Evolutionary conservation across 2,113 vertebrate species (phyloP), one percentile per base, ranked within the genome.

Genomic region (Rhagologus leucostigma): DNA sequence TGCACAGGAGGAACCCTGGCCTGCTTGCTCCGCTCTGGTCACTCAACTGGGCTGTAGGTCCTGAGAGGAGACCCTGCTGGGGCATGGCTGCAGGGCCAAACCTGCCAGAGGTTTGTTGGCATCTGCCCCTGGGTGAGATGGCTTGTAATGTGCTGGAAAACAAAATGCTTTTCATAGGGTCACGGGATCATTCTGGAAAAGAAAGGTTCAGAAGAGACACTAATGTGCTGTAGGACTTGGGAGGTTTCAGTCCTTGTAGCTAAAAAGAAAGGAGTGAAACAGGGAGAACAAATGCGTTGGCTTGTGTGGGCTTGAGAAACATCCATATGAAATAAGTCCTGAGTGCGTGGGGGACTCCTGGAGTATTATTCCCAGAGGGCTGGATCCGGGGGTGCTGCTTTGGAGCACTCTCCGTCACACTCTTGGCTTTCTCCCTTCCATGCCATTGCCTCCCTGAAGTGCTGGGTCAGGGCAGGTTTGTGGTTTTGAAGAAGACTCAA

Each of bases 221-320:
- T 4, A 9, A 37, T 15, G 73, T 0, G 1, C 35, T 26, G 7
- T 79, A 77, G n/a, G 74, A 67, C 57, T 35, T 0, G 0, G 16
- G 52, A 83, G 46, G 47, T 86, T 86, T 91, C 81, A 39, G 65
- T 75, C 65, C 57, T 64, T 79, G 53, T 73, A 67, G 63, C 2
- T 80, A 71, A 24, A 75, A 91, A 82, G 53, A 24, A 62, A 83
- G 79, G 47, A 87, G 59, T 9, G 14, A 84, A 94, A 78, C 41
- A 32, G 60, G 41, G 76, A 80, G 75, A 85, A 80, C 27, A 46
- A 44, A 41, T 3, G 10, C 0, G 0, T 26, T 49, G 84, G 88
- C 46, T 93, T 94, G 74, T 16, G 59, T 91, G 59, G 84, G 89
- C 77, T 84, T 85, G 75, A 94, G 90, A 94, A 96, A 80, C 75